These are phyloP conservation scores for Gastrophysa polygoni DNA, from an alignment of 2,888 invertebrate genomes.

Conservation along the genomic window DNA sequence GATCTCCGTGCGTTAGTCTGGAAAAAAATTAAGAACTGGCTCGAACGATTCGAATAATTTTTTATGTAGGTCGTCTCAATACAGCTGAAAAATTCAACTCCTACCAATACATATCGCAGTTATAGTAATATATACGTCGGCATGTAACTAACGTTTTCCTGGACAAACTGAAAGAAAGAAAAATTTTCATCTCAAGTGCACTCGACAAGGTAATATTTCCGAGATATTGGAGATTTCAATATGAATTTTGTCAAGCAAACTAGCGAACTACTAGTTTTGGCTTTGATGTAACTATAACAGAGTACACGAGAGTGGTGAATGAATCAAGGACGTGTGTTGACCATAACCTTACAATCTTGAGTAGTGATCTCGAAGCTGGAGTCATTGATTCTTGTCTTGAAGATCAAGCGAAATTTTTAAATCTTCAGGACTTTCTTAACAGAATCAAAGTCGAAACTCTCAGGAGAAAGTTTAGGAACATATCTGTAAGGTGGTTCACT, in stretches of 20 bases:
- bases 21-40: too few species aligned
- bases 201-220: background rate
- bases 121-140: background rate
- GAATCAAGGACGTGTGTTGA: background rate
- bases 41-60: too few species aligned
- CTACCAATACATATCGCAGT: background rate
- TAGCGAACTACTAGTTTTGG: slow-evolving; percentile 1
- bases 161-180: background rate
- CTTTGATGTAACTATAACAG: background rate
- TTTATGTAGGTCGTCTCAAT: too few species aligned
- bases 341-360: background rate
- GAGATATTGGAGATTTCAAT: background rate
- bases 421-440: background rate
- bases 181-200: background rate
- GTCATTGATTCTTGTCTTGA: background rate
- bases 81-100: too few species aligned
- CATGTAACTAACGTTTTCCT: background rate
- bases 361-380: background rate
- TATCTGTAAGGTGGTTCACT: too few species aligned
- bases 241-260: background rate
- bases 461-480: too few species aligned
- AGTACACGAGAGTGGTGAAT: background rate
- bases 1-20: too few species aligned
- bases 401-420: background rate
- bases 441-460: too few species aligned